phyloP scores from a whole-genome alignment of 2,888 invertebrate species.

The Ectemnius lituratus region DNA sequence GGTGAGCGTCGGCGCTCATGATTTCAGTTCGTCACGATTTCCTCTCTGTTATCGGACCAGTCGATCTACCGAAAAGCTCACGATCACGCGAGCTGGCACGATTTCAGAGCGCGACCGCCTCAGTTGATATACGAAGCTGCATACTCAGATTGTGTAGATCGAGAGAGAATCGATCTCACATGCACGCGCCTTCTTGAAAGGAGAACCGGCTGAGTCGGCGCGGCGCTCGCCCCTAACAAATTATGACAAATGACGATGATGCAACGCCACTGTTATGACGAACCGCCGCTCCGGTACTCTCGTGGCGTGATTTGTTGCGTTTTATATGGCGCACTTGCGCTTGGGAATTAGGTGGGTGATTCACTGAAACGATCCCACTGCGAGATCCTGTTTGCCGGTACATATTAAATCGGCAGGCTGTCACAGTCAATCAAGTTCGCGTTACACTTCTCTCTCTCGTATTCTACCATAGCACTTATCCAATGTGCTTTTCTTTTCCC shows the following conservation, averaged over 20 bases:
- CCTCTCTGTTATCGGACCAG: slow-evolving; percentile 29
- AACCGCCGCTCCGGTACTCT: not conserved
- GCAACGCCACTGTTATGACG: not conserved
- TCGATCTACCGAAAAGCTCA: slow-evolving; percentile 44
- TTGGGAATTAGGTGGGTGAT: too few species aligned
- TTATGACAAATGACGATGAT: slow-evolving; percentile 32
- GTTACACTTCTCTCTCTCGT: too few species aligned
- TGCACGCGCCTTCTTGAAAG: not conserved
- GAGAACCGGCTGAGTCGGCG: not conserved
- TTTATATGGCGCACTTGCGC: too few species aligned
- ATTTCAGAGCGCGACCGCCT: slow-evolving; percentile 14
- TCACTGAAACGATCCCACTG: too few species aligned
- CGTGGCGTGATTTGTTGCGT: too few species aligned
- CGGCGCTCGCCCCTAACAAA: slow-evolving; percentile 6
- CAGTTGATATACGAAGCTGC: slow-evolving; percentile 35
- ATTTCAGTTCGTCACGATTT: slow-evolving; percentile 46
- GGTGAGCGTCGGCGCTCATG: slow-evolving; percentile 28
- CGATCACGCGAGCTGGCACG: slow-evolving; percentile 31
- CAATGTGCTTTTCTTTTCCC: too few species aligned
- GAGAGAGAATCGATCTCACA: slow-evolving; percentile 16
- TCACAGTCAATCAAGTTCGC: too few species aligned
- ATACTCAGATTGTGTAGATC: slow-evolving; percentile 12
- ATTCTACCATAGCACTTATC: too few species aligned
- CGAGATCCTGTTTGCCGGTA: too few species aligned
- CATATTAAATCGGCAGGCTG: too few species aligned